A percentile compares a stretch with the other conserved stretches of the same genome.
phyloP scores from a whole-genome alignment of 2,113 vertebrate species.

The Saguinus midas region DNA sequence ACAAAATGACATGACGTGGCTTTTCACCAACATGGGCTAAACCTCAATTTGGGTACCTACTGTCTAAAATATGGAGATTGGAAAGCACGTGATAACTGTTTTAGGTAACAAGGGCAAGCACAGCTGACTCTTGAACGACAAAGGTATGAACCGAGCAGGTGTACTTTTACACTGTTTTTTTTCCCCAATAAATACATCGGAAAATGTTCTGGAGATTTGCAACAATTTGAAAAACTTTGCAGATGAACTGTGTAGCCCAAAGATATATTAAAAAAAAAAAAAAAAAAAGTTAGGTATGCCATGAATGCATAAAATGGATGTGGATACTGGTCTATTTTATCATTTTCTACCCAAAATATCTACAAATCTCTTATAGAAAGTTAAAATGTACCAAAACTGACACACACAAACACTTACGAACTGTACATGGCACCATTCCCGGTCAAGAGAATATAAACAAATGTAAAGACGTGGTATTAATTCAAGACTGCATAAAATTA shows the following conservation, averaged over 20 bases:
- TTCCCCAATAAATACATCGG: not conserved
- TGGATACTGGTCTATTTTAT: not conserved
- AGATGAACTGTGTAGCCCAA: not conserved
- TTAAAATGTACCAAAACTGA: not conserved
- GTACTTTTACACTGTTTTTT: not conserved
- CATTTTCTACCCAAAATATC: not conserved
- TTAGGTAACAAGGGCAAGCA: conserved; percentile 29
- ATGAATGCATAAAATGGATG: not conserved
- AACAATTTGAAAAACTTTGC: not conserved
- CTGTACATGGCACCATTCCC: not conserved
- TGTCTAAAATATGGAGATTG: not conserved
- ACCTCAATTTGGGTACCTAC: conserved; percentile 7
- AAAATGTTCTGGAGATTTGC: not conserved
- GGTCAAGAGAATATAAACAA: not conserved
- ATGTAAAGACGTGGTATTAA: not conserved
- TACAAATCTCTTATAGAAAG: not conserved
- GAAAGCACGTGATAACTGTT: not conserved
- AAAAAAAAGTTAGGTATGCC: not conserved
- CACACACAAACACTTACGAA: not conserved
- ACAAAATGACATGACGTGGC: not conserved
- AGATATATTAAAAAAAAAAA: not conserved
- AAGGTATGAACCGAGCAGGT: not conserved
- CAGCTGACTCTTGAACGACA: not conserved
- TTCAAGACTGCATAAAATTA: not conserved
- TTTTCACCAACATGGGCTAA: conserved; percentile 36